Evolutionary conservation across 2,113 vertebrate genomes (phyloP).

Genomic region (Gavialis gangeticus): DNA sequence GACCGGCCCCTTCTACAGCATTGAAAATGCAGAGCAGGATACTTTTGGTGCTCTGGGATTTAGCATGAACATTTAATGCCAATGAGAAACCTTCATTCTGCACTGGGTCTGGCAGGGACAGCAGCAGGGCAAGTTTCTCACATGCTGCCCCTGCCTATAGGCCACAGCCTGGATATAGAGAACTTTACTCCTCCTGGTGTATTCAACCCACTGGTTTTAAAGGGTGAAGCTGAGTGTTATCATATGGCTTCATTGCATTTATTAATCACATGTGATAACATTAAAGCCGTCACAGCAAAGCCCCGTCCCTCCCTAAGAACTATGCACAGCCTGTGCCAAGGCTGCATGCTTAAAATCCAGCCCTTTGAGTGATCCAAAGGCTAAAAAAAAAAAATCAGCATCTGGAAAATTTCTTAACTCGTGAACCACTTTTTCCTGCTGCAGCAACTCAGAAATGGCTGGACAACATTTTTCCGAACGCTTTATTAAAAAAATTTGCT

Average conservation of each 20-base stretch:
- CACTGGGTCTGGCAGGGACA: not conserved
- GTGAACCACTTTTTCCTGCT: conserved; percentile 6
- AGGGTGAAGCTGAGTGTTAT: too few relatives aligned
- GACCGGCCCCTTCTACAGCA: not conserved
- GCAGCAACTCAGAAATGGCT: not conserved
- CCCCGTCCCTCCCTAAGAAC: not conserved
- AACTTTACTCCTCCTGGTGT: too few relatives aligned
- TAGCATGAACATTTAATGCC: not conserved
- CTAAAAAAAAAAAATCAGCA: conserved; percentile 39
- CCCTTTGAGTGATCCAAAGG: not conserved
- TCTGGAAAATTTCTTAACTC: conserved; percentile 24
- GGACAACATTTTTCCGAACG: not conserved
- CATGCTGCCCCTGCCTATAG: too few relatives aligned
- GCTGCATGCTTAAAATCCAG: not conserved
- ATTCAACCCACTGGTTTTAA: too few relatives aligned
- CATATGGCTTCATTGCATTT: too few relatives aligned
- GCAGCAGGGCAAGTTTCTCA: not conserved
- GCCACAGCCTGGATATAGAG: too few relatives aligned
- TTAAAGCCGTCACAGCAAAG: accelerated
- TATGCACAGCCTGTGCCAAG: not conserved
- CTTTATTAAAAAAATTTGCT: not conserved
- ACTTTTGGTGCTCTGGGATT: not conserved
- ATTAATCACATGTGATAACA: not conserved
- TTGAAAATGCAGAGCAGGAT: not conserved
- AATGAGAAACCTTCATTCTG: not conserved